phyloP scores from a whole-genome alignment of 2,113 vertebrate genomes.

The Aldabrachelys gigantea region DNA sequence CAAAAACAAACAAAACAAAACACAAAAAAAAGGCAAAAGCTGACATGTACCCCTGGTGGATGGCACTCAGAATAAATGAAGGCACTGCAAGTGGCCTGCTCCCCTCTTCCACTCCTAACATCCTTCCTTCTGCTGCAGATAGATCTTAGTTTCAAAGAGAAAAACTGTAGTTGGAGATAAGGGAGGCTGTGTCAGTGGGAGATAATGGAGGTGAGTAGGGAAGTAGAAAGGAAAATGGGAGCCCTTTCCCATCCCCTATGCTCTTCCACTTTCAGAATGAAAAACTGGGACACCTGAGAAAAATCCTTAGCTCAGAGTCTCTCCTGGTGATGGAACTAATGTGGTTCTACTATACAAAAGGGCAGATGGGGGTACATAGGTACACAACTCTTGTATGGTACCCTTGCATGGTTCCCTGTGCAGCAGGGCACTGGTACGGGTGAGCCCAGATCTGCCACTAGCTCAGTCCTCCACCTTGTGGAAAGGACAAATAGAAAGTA shows the following conservation, averaged over 20 bases:
- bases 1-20: background rate
- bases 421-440: background rate
- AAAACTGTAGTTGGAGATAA: background rate
- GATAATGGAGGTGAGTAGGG: background rate
- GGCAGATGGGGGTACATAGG: background rate
- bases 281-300: background rate
- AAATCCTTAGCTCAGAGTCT: background rate
- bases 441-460: background rate
- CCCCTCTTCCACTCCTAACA: background rate
- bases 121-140: background rate
- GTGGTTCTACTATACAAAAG: background rate
- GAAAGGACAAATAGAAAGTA: background rate
- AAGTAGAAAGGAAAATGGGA: background rate
- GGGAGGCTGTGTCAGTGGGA: background rate
- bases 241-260: background rate
- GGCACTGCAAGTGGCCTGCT: background rate
- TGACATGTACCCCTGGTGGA: background rate
- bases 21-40: background rate
- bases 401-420: background rate
- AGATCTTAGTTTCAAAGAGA: background rate
- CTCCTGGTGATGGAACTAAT: background rate
- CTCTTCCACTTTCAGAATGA: background rate
- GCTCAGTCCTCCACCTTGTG: background rate
- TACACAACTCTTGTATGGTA: background rate
- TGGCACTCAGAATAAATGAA: background rate